Percentiles rank a stretch among this genome's conserved stretches.
These are phyloP conservation scores for Schizotus pectinicornis DNA, from an alignment of 2,888 invertebrate genomes.

Conservation along the genomic window DNA sequence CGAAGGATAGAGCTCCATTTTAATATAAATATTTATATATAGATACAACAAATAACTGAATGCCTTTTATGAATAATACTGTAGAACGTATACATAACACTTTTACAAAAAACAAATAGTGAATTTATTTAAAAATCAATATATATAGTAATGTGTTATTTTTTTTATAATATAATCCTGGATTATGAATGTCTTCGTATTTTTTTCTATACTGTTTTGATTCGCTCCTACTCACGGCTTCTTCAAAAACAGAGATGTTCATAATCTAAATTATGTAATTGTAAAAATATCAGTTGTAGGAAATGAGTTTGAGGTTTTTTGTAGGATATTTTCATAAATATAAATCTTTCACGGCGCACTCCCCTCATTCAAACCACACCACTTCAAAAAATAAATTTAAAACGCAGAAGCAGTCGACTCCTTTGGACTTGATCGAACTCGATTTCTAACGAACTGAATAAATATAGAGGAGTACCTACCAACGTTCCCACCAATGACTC, in stretches of 20 bases:
- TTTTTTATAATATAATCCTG: conserved; percentile 42
- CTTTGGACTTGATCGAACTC: too few species aligned
- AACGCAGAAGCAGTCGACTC: too few species aligned
- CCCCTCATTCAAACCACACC: too few species aligned
- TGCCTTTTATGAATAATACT: conserved; percentile 60
- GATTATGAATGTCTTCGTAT: conserved; percentile 44
- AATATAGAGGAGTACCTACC: too few species aligned
- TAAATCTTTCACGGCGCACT: conserved; percentile 57
- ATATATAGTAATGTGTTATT: conserved; percentile 54
- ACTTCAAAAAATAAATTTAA: too few species aligned
- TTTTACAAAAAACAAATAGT: conserved; percentile 53
- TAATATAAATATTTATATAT: conserved; percentile 55
- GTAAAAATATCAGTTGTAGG: conserved; percentile 58
- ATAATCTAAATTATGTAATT: conserved; percentile 49
- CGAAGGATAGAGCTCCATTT: conserved; percentile 52
- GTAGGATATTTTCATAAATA: conserved; percentile 61
- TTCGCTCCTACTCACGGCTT: conserved; percentile 38
- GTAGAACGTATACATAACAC: conserved; percentile 58
- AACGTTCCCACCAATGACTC: too few species aligned
- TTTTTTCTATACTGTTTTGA: conserved; percentile 37
- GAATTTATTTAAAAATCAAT: conserved; percentile 54
- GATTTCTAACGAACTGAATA: too few species aligned
- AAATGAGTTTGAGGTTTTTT: conserved; percentile 58
- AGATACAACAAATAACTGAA: conserved; percentile 59
- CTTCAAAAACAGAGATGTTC: conserved; percentile 44